Conservation (phyloP, 2,113 vertebrate species). For the Orthochromis indermauri region DNA sequence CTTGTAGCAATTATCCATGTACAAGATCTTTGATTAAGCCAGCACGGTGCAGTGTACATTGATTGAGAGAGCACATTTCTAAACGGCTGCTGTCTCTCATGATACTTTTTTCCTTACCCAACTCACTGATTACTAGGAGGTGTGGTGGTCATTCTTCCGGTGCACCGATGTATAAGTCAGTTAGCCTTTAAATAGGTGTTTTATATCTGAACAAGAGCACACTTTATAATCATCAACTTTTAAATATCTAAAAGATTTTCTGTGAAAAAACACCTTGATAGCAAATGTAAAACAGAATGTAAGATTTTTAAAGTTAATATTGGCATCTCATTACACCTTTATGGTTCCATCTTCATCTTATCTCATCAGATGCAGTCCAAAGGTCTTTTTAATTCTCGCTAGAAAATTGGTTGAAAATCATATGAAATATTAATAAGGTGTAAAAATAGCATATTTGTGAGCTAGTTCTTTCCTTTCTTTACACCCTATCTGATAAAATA, state of each 20-base stretch:
- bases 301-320: not conserved
- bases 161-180: not conserved
- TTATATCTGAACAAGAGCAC: not conserved
- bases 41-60: constrained; percentile 36
- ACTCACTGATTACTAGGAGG: constrained; percentile 16
- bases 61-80: constrained; percentile 49
- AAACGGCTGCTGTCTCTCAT: constrained; percentile 32
- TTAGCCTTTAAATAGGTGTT: not conserved
- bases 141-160: not conserved
- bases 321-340: not conserved
- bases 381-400: not conserved
- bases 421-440: not conserved
- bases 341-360: not conserved
- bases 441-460: not conserved
- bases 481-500: not conserved
- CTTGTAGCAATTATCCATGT: constrained; percentile 59
- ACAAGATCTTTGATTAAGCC: constrained; percentile 66
- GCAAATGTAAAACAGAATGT: not conserved
- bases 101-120: constrained; percentile 5
- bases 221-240: not conserved
- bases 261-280: not conserved
- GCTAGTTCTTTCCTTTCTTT: not conserved
- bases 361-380: not conserved
- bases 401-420: constrained; percentile 5
- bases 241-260: not conserved